Evolutionary conservation across 2,797 vertebrate species (phyloP).

Genomic region (Ambastaia sidthimunki): DNA sequence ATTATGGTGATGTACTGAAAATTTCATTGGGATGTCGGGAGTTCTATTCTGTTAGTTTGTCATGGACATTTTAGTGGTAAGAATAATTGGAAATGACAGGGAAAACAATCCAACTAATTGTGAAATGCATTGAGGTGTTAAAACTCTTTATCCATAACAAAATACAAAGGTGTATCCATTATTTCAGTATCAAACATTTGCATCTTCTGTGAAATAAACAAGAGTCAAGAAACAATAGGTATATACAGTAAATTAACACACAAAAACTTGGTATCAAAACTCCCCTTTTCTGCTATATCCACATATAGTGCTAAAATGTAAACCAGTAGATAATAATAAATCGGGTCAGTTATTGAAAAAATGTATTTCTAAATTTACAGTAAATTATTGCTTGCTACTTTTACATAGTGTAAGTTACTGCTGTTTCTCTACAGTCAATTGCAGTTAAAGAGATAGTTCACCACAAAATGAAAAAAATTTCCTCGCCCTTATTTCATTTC

Average conservation of each 20-base stretch:
- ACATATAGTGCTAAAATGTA: slow-evolving; percentile 17
- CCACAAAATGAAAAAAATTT: too few relatives aligned
- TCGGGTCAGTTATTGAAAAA: too few relatives aligned
- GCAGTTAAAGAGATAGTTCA: too few relatives aligned
- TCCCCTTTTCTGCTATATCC: slow-evolving; percentile 29
- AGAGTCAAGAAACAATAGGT: slow-evolving; percentile 6
- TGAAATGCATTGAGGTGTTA: slow-evolving; percentile 69
- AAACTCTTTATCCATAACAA: slow-evolving; percentile 72
- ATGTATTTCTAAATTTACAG: too few relatives aligned
- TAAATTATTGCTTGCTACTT: too few relatives aligned
- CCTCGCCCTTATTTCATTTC: too few relatives aligned
- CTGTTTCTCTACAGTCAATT: too few relatives aligned
- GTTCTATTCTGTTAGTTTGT: slow-evolving; percentile 69
- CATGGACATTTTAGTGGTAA: slow-evolving; percentile 63
- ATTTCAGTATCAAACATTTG: slow-evolving; percentile 47
- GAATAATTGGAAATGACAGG: slow-evolving; percentile 74
- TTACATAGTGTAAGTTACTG: too few relatives aligned
- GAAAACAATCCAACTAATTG: slow-evolving; percentile 72
- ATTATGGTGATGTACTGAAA: slow-evolving; percentile 58
- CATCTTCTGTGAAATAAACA: slow-evolving; percentile 24
- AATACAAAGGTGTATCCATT: slow-evolving; percentile 58
- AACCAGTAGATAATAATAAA: too few relatives aligned
- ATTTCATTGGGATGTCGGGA: slow-evolving; percentile 63
- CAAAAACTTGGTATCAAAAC: too few relatives aligned
- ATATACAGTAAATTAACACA: neutral